Evolutionary conservation across 2,888 invertebrate species (phyloP), one percentile per base, ranked within the genome.

Genomic region (Daptonema setosum): DNA sequence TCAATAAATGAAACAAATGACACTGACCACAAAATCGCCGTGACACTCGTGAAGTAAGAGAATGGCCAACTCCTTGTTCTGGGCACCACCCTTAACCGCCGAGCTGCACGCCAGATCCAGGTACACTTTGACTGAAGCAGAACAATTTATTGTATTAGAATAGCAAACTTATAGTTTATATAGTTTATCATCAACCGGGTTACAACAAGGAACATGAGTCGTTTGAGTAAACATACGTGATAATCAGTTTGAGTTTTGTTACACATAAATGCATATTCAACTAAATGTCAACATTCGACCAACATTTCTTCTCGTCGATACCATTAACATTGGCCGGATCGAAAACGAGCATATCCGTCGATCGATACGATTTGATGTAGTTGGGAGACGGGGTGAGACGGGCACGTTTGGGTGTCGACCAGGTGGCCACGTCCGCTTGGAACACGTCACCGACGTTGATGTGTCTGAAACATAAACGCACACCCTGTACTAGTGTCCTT

Each of bases 61-160:
- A 68, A 91, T 79, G 60, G 91, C 90, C 69, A 82, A 83, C 74
- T 93, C 93, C 68, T 87, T 84, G 70, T 90, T 87, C 71, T 86
- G 82, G 53, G 90, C 90, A 63, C 87, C 88, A 60, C 88, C 85
- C 41, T 87, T 87, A 68, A 90, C 83, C 58, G 87, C 87, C 57
- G 88, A 87, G 70, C 87, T 88, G 77, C 88, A 88, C 59, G 90
- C 87, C 70, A 93, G 81, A 74, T 91, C 87, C 78, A 88, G 81
- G 76, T 86, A 91, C 78, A 84, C 83, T 72, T 87, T 83, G 71
- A 87, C 86, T 86, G 77, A 41, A 73, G 70, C 56, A n/a, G 69
- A 41, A 48, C n/a, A 29, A 52, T 43, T 28, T 45, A 29, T 25
- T 26, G 20, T 29, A n/a, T n/a, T n/a, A n/a, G n/a, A n/a, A n/a